Evolutionary conservation across 1,140 invertebrate genomes (phyloP).

Genomic region (Drosophila teissieri): DNA sequence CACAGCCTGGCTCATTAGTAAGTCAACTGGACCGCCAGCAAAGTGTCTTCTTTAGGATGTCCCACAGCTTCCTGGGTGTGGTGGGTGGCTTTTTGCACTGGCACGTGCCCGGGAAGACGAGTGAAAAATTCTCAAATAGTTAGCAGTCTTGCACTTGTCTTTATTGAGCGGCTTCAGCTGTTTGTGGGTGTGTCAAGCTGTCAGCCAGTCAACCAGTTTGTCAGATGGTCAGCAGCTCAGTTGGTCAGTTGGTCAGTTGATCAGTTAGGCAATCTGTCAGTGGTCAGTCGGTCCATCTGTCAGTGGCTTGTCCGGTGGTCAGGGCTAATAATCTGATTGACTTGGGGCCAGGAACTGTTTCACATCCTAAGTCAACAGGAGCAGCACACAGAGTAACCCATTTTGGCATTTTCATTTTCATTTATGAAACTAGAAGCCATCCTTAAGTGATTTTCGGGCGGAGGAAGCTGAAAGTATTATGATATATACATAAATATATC

Average conservation of each 20-base stretch:
- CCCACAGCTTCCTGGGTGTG: slow-evolving; percentile 16
- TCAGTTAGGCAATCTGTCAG: slow-evolving; percentile 7
- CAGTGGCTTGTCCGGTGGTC: slow-evolving; percentile 38
- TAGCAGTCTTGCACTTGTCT: slow-evolving; percentile 46
- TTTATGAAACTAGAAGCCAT: slow-evolving; percentile 24
- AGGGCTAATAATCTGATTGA: slow-evolving; percentile 64
- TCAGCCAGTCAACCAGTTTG: slow-evolving; percentile 25
- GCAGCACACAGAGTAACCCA: slow-evolving; percentile 22
- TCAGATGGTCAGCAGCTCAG: slow-evolving; percentile 12
- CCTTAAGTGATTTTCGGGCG: slow-evolving; percentile 62
- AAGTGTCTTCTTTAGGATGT: slow-evolving; percentile 56
- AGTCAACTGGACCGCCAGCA: slow-evolving; percentile 62
- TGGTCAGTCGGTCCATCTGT: slow-evolving; percentile 36
- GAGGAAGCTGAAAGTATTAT: slow-evolving; percentile 46
- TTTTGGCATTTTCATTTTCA: slow-evolving; percentile 51
- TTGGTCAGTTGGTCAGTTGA: slow-evolving; percentile 21
- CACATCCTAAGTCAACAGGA: slow-evolving; percentile 66
- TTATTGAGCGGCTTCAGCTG: slow-evolving; percentile 9
- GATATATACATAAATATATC: slow-evolving; percentile 43
- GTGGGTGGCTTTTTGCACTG: slow-evolving; percentile 1
- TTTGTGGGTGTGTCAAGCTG: slow-evolving; percentile 27
- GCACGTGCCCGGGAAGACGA: slow-evolving; percentile 65
- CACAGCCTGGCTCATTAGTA: slow-evolving; percentile 62
- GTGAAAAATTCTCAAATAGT: slow-evolving; percentile 69
- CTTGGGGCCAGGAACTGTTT: slow-evolving; percentile 41